These are phyloP conservation scores for Penaeus chinensis DNA, from an alignment of 1,140 invertebrate species.

Conservation along the genomic window DNA sequence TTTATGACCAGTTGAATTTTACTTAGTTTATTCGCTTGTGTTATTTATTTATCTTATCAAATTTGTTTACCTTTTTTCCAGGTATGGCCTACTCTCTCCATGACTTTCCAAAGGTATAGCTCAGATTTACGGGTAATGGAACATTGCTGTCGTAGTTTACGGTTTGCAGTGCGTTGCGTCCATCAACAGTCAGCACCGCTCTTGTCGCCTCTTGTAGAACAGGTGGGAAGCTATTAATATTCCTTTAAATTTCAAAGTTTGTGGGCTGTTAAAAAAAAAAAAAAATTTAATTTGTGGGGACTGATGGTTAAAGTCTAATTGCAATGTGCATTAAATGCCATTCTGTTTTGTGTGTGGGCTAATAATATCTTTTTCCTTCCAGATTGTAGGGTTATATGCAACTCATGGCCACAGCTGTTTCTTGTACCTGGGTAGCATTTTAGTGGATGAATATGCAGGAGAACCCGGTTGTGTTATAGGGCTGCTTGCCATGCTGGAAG, in stretches of 20 bases:
- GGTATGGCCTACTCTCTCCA: conserved; percentile 87
- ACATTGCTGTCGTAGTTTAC: conserved; percentile 87
- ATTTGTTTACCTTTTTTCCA: conserved; percentile 63
- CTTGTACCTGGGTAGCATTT: conserved; percentile 91
- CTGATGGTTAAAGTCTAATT: neutral
- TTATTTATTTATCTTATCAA: neutral
- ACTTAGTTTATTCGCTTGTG: neutral
- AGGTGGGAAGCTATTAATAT: conserved; percentile 70
- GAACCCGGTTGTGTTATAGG: conserved; percentile 78
- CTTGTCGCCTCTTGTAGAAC: conserved; percentile 83
- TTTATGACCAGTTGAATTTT: neutral
- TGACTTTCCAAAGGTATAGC: conserved; percentile 82
- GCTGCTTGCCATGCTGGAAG: conserved; percentile 87
- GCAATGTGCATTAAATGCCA: too few species aligned
- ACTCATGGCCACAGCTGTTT: conserved; percentile 91
- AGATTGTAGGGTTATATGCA: conserved; percentile 88
- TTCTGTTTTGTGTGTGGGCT: too few species aligned
- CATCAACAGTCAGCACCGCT: conserved; percentile 82
- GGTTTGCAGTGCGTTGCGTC: conserved; percentile 89
- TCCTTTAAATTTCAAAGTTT: neutral
- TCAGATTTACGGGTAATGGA: conserved; percentile 90
- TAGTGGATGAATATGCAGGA: conserved; percentile 93
- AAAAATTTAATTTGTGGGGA: too few species aligned
- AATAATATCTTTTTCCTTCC: conserved; percentile 58
- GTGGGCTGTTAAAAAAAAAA: neutral